Base-by-base conservation (phyloP, 1,140 invertebrate genomes). In the Monomorium pharaonis region DNA sequence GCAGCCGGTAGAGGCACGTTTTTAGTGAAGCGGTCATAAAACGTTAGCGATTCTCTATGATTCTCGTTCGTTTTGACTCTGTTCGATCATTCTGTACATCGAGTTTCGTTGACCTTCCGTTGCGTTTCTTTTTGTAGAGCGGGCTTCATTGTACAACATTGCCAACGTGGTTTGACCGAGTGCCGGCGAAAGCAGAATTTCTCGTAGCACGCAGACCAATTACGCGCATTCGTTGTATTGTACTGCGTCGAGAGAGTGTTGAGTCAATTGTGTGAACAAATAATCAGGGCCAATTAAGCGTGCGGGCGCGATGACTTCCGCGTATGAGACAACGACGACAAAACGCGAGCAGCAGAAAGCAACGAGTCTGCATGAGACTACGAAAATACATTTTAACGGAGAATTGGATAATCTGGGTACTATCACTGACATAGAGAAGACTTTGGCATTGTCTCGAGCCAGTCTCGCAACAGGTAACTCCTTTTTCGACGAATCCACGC, bases 241-340 rank as follows among this genome's bases (percentile, higher is more conserved):
- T 72, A 47, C 3, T n/a, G 44, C 44, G 21, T 65, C 14, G n/a
- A 58, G 49, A 58, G 49, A 42, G 44, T 16, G 24, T 60, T 2
- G n/a, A 67, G 62, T 9, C 63, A 80, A 67, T 81, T 85, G 84
- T 30, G 30, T 30, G 47, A 60, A 24, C n/a, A 51, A 44, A 72
- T 83, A 85, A 85, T 85, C 27, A 51, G 10, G 42, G 37, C 14
- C 75, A 85, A 81, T 85, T 85, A 81, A 81, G 62, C n/a, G 62
- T 21, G 33, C 14, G 37, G 30, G 56, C 63, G 60, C 81, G 14
- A 90, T 90, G 89, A 89, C 88, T 69, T 83, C 88, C 21, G 88
- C 88, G 27, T 90, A 87, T 18, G 49, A 89, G 42, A 54, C 16
- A 33, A 72, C 18, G 74, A 81, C 69, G 74, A 81, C 69, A 21